Base-by-base conservation (phyloP, 2,797 vertebrate species). In the Agapornis canus region DNA sequence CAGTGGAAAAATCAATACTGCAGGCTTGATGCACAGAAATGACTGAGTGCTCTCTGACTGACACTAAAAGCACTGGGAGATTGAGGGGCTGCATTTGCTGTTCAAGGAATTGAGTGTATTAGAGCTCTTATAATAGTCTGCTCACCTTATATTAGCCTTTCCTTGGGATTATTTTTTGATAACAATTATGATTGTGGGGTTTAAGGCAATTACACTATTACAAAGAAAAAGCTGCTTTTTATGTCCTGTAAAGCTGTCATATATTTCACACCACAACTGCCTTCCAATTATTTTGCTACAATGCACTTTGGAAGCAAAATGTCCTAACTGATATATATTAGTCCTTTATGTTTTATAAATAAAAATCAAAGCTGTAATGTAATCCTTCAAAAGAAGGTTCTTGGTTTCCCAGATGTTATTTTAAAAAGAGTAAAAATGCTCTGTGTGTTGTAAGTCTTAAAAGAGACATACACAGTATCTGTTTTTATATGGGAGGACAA, bases 1-100 rank as follows among this genome's bases (percentile, higher is more conserved):
- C 98, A 98, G 99, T 98, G 98, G 98, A 99, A 99, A 99, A 99
- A 99, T 99, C 99, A 99, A 99, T 99, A 99, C 98, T 98, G 98
- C 98, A 98, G 98, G 98, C 98, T 98, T 98, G 99, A 99, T 99
- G 99, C 98, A 97, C 98, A 98, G 98, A 99, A 98, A 99, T 99
- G 98, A 99, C 98, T 98, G 99, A 99, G 99, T 98, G 98, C 98
- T 99, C 98, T 99, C 98, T 98, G 99, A 99, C 99, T 99, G 99
- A 99, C 99, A 99, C 99, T 99, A 99, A 99, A 99, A 99, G 99
- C 99, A 98, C 98, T 60, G 48, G 97, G 98, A 98, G 98, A 98
- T 98, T 98, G 98, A 98, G 98, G 98, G 98, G 98, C 98, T 98
- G 98, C 98, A 98, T 99, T 99, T 99, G 98, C 98, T n/a, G 98